These are phyloP conservation scores for Hucho hucho DNA, from an alignment of 2,113 vertebrate species.

Conservation along the genomic window DNA sequence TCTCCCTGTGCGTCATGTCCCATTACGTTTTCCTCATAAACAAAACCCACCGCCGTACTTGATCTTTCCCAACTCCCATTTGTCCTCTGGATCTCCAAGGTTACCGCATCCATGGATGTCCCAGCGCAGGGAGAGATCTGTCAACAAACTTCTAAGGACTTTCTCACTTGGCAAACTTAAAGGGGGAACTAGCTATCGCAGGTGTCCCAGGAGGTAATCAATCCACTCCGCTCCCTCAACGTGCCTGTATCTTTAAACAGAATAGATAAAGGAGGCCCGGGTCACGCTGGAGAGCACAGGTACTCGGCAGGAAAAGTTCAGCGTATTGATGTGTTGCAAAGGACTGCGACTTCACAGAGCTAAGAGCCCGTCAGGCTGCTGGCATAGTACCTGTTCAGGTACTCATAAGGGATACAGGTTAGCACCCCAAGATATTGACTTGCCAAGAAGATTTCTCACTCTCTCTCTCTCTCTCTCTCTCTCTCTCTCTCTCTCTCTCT, in stretches of 20 bases:
- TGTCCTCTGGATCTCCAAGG: constrained; percentile 67
- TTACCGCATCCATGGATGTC: constrained; percentile 57
- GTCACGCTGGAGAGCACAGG: constrained; percentile 60
- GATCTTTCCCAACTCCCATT: constrained; percentile 63
- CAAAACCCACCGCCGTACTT: constrained; percentile 32
- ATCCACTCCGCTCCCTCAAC: constrained; percentile 31
- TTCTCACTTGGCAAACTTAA: constrained; percentile 63
- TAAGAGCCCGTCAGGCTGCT: constrained; percentile 45
- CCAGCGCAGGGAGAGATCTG: constrained; percentile 48
- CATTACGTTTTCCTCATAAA: background rate
- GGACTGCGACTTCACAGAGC: constrained; percentile 56
- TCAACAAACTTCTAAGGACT: constrained; percentile 70
- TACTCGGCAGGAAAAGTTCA: constrained; percentile 65
- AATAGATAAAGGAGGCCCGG: constrained; percentile 65
- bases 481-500: constrained; percentile 3
- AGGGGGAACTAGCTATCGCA: constrained; percentile 27
- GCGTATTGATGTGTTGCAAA: constrained; percentile 64
- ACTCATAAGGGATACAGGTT: constrained; percentile 47
- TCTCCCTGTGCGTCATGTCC: no score
- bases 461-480: constrained; percentile 18
- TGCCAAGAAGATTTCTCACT: constrained; percentile 21
- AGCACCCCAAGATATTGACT: constrained; percentile 48
- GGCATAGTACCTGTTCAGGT: constrained; percentile 59
- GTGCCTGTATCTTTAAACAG: constrained; percentile 61
- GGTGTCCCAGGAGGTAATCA: constrained; percentile 68